phyloP scores from a whole-genome alignment of 64 coral and sea anemone species.

The Catalaphyllia jardinei region DNA sequence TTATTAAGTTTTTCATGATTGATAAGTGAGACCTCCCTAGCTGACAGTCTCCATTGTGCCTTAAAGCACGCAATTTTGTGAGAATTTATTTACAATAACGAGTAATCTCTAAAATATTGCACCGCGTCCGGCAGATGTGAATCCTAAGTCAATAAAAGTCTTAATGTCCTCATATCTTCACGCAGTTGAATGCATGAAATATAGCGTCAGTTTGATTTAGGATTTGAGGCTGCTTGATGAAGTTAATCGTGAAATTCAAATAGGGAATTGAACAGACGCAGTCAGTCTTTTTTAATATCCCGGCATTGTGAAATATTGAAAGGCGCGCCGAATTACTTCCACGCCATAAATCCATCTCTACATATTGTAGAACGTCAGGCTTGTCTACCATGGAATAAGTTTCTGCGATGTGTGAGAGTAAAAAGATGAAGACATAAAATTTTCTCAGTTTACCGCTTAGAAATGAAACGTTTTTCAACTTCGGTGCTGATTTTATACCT shows the following conservation, averaged over 20 bases:
- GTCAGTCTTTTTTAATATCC: no score
- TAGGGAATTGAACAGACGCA: neutral
- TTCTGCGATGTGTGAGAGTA: no score
- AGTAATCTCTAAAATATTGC: neutral
- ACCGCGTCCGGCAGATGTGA: neutral
- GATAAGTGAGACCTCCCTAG: conserved; percentile 16
- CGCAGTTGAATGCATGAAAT: neutral
- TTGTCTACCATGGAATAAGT: no score
- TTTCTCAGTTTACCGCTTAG: no score
- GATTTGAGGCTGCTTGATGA: neutral
- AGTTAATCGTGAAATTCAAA: neutral
- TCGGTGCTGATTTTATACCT: no score
- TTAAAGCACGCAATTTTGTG: neutral
- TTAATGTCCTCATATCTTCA: neutral
- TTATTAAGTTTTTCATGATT: conserved; percentile 2
- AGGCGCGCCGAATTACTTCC: no score
- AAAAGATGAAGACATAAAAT: no score
- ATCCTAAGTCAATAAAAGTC: neutral
- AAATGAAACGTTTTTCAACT: no score
- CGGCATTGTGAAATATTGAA: no score
- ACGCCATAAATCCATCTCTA: no score
- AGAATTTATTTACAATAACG: conserved; percentile 1
- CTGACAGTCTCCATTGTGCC: neutral
- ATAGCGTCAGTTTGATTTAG: neutral
- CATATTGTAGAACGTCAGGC: no score